Conservation (phyloP, 2,797 vertebrate species). For the Anguilla anguilla region DNA sequence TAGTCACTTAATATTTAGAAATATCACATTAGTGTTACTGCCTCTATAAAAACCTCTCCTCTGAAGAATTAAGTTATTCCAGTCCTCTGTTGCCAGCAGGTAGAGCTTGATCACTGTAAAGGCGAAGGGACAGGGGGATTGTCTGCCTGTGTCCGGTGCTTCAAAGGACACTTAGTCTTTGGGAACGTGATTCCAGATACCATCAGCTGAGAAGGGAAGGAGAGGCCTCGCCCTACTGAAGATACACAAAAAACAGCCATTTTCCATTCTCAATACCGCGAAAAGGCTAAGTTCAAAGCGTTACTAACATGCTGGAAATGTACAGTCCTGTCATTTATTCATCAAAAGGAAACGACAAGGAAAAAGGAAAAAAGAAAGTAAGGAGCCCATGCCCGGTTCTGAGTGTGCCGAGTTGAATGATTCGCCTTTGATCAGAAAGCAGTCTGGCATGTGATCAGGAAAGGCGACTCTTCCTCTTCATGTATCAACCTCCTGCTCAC, state of each 20-base stretch:
- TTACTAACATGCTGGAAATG: background rate
- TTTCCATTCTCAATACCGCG: background rate
- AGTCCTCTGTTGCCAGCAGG: background rate
- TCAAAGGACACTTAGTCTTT: background rate
- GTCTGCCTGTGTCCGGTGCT: background rate
- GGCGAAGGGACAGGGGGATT: background rate
- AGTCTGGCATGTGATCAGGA: background rate
- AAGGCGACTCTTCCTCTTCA: background rate
- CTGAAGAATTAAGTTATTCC: no score
- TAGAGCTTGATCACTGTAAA: background rate
- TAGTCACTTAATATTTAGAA: no score
- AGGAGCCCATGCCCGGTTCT: background rate
- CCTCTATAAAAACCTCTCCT: no score
- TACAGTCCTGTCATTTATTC: background rate
- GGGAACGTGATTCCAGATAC: background rate
- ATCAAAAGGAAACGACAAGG: background rate
- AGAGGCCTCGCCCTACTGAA: background rate
- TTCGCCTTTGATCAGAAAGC: background rate
- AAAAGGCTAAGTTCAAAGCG: background rate
- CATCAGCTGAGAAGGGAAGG: background rate
- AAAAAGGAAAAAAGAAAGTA: background rate
- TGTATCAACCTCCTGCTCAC: background rate
- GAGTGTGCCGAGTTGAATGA: background rate
- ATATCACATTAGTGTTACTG: no score
- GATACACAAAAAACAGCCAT: no score